Conservation (phyloP, 2,797 vertebrate genomes). For the Cercopithecus diana region DNA sequence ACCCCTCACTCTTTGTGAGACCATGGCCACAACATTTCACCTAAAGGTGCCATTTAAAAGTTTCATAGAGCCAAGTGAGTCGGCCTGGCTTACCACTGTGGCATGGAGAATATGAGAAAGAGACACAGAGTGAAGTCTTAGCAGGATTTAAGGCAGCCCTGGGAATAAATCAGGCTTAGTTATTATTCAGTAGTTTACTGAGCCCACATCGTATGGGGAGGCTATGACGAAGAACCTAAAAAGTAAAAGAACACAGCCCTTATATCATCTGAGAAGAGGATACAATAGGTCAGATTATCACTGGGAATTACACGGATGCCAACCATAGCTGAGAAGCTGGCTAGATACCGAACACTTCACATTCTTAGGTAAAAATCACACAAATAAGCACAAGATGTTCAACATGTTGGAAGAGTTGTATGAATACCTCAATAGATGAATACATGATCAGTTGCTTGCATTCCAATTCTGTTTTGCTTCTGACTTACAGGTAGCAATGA, state of each 20-base stretch:
- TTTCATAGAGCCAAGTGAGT: background rate
- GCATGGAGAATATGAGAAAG: background rate
- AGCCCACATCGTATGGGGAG: background rate
- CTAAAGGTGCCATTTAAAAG: background rate
- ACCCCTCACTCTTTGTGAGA: background rate
- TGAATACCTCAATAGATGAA: background rate
- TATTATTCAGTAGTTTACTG: background rate
- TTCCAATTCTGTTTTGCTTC: background rate
- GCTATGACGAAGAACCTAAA: background rate
- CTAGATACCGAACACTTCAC: background rate
- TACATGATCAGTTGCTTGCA: too few relatives aligned
- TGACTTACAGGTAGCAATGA: background rate
- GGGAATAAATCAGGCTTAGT: background rate
- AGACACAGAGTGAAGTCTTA: background rate
- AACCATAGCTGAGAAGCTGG: background rate
- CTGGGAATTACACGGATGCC: background rate
- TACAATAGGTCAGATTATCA: too few relatives aligned
- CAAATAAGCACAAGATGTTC: background rate
- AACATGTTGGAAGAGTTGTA: fast-evolving
- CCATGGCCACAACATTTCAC: background rate
- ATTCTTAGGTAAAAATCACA: background rate
- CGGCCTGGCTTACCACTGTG: background rate
- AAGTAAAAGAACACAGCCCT: background rate
- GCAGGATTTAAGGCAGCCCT: background rate
- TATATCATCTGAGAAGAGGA: background rate